These are phyloP conservation scores for Parelbella ahira DNA, from an alignment of 2,888 invertebrate species.

Conservation along the genomic window DNA sequence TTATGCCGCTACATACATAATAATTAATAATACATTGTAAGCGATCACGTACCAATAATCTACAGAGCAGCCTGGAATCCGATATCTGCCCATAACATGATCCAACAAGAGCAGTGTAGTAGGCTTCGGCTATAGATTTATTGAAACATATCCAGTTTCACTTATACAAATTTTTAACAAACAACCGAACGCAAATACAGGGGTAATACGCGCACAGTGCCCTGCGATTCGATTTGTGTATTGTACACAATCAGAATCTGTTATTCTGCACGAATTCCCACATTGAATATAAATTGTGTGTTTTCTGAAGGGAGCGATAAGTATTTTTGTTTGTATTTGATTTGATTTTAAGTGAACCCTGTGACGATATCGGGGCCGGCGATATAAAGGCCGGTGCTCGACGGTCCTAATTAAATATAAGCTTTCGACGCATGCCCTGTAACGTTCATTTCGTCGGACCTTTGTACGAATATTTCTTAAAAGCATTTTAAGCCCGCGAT, in stretches of 20 bases:
- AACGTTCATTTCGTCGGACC: not conserved
- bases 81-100: no score
- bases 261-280: slow-evolving; percentile 21
- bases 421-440: not conserved
- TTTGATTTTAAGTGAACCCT: slow-evolving; percentile 10
- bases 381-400: slow-evolving; percentile 2
- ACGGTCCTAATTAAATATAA: slow-evolving; percentile 12
- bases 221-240: slow-evolving; percentile 18
- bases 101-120: no score
- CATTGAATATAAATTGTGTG: slow-evolving; percentile 24
- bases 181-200: slow-evolving; percentile 1
- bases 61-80: no score
- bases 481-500: no score
- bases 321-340: slow-evolving; percentile 19
- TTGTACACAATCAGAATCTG: slow-evolving; percentile 18
- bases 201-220: not conserved
- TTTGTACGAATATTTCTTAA: not conserved
- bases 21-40: no score
- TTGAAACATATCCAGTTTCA: no score
- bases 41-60: no score
- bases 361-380: slow-evolving; percentile 7
- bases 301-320: slow-evolving; percentile 18
- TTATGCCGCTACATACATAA: no score
- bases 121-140: no score
- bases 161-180: no score